Conservation (phyloP, 2,113 vertebrate genomes). For the Tympanuchus pallidicinctus region DNA sequence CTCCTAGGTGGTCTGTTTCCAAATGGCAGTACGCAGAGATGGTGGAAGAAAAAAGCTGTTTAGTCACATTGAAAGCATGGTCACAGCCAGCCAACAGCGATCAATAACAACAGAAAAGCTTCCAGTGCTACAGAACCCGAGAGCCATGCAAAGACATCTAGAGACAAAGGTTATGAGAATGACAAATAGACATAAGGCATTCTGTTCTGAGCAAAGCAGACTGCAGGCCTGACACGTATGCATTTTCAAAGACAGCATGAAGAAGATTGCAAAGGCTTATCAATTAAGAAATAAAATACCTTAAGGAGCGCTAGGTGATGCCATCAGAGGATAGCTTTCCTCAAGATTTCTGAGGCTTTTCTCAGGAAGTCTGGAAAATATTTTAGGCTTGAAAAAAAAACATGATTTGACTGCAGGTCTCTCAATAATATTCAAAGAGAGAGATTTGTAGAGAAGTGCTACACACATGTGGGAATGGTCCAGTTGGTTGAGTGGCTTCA, state of each 20-base stretch:
- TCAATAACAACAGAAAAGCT: background rate
- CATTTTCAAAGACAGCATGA: background rate
- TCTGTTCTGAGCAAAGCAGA: background rate
- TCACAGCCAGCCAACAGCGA: accelerated
- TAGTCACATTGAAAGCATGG: accelerated
- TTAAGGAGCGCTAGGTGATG: background rate
- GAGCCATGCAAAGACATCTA: background rate
- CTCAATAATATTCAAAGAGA: background rate
- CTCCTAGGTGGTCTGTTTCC: conserved; percentile 10
- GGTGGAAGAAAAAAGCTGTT: background rate
- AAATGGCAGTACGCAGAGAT: background rate
- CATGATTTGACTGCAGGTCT: background rate
- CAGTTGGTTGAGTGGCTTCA: background rate
- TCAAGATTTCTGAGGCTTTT: background rate
- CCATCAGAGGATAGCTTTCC: background rate
- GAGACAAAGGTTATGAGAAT: background rate
- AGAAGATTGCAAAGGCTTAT: background rate
- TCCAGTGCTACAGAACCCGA: background rate
- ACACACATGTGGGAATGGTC: background rate
- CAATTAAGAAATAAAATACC: background rate
- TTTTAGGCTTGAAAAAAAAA: background rate
- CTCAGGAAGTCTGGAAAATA: background rate
- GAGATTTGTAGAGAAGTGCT: background rate
- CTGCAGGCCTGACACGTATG: background rate
- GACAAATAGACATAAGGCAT: background rate